A percentile compares a stretch with the other conserved stretches of the same genome.
These are phyloP conservation scores for Arvicanthis niloticus DNA, from an alignment of 2,113 vertebrate genomes.

Conservation along the genomic window DNA sequence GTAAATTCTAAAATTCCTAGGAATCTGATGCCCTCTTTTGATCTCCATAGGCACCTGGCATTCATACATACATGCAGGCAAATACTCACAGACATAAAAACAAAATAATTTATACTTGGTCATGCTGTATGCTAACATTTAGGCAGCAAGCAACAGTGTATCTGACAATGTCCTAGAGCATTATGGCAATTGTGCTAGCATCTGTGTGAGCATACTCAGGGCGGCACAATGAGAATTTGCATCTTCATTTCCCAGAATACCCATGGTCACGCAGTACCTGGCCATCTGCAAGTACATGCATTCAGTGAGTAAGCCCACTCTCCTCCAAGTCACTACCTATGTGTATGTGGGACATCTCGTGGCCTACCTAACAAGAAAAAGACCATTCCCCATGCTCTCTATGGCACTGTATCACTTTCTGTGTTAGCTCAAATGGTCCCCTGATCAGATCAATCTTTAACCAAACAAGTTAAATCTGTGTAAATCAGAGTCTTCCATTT, in stretches of 20 bases:
- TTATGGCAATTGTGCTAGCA: no score
- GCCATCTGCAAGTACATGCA: neutral
- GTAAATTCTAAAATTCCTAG: neutral
- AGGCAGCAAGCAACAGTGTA: neutral
- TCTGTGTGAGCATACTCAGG: neutral
- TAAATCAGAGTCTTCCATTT: neutral
- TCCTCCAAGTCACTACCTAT: no score
- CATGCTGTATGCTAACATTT: neutral
- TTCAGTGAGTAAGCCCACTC: no score
- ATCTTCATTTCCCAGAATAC: no score
- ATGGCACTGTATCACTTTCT: neutral
- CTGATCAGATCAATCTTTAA: neutral
- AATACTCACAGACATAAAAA: neutral
- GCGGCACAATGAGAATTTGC: neutral
- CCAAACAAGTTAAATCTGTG: neutral
- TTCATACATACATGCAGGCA: neutral
- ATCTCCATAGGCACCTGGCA: neutral
- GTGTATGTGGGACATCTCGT: neutral
- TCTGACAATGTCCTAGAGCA: neutral
- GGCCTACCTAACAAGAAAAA: neutral
- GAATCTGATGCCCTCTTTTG: neutral
- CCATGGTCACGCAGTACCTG: no score
- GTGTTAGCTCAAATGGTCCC: neutral
- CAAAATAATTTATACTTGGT: neutral
- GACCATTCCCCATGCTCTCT: no score